Evolutionary conservation across 1,140 invertebrate species (phyloP), one percentile per base, ranked within the genome.

Genomic region (Condylostylus longicornis): DNA sequence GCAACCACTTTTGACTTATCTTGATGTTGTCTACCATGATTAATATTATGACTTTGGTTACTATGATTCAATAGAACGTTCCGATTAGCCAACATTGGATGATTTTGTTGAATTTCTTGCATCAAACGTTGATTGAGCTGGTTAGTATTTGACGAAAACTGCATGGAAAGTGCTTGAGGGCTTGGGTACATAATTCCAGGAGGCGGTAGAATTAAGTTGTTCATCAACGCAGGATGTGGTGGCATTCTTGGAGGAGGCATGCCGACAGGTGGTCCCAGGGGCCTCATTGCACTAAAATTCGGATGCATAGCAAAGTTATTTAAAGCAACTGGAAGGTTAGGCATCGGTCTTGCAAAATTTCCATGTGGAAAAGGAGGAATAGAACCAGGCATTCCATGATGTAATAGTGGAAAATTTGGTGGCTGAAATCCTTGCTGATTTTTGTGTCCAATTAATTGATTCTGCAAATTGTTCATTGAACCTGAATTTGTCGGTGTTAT

Each of bases 51-150:
- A 21, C 52, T 44, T 39, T 50, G 49, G 32, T 13, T 7, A 17
- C 13, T n/a, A n/a, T n/a, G n/a, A n/a, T n/a, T n/a, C n/a, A n/a
- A n/a, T n/a, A n/a, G n/a, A n/a, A n/a, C n/a, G 23, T 31, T n/a
- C n/a, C n/a, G n/a, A 32, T 45, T 42, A 33, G 56, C 53, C 15
- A 71, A 43, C 51, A 71, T 62, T 6, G 69, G 69, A 55, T 72
- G 69, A 4, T 70, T 70, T 42, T 68, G 68, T 45, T 72, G 69
- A 35, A 72, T 71, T 33, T 70, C 53, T 38, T 70, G 68, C 1
- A 71, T 64, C 19, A 71, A 44, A 31, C 62, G 58, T 45, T 66
- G 57, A 29, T 60, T 59, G 3, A 59, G 61, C 56, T 55, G 57
- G 39, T 55, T 57, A 25, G 9, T 5, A 33, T 33, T 20, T 17